Evolutionary conservation across 2,113 vertebrate genomes (phyloP).

Genomic region (Clarias macrocephalus): DNA sequence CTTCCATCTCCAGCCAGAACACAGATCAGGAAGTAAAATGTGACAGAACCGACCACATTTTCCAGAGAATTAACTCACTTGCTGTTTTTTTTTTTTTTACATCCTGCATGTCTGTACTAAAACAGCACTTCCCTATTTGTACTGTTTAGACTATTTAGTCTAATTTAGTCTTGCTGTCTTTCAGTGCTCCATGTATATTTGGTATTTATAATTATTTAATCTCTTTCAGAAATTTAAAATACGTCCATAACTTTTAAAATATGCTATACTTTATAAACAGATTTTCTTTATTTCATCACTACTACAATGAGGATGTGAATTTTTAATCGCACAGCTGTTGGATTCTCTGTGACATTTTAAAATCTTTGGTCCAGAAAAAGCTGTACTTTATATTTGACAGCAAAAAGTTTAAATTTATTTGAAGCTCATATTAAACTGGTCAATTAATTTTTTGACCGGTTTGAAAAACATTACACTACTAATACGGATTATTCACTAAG

Average conservation of each 20-base stretch:
- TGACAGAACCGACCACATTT: background rate
- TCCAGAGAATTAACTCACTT: too few relatives aligned
- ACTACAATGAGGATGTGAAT: background rate
- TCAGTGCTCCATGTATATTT: background rate
- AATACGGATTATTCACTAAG: background rate
- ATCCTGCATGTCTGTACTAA: background rate
- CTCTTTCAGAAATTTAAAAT: background rate
- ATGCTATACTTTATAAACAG: background rate
- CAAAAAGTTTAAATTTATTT: background rate
- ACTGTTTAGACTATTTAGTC: background rate
- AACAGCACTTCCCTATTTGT: background rate
- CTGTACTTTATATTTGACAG: background rate
- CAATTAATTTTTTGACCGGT: background rate
- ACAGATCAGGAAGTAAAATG: background rate
- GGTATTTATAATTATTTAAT: conserved; percentile 17
- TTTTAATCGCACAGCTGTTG: background rate
- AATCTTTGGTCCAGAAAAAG: background rate
- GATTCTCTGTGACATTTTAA: background rate
- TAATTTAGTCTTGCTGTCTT: background rate
- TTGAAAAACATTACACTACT: background rate
- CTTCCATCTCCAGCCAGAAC: background rate
- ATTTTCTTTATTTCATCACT: background rate
- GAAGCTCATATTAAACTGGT: background rate
- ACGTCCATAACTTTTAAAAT: too few relatives aligned
- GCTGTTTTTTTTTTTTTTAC: background rate